A percentile compares a stretch with the other conserved stretches of the same genome.
These are phyloP conservation scores for Lepisosteus oculatus DNA, from an alignment of 2,113 vertebrate genomes.

Conservation along the genomic window DNA sequence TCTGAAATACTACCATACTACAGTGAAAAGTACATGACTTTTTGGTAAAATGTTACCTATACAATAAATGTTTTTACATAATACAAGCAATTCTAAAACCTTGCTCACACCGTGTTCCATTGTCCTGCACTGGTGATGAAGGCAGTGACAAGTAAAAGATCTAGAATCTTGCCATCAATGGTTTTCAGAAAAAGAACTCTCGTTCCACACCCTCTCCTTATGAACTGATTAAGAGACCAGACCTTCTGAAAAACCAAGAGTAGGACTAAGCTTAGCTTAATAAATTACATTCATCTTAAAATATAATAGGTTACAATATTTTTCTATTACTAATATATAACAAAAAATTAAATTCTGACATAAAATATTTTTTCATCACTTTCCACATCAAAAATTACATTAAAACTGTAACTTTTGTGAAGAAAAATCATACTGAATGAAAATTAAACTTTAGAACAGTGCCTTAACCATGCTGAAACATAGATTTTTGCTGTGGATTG, in stretches of 20 bases:
- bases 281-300: slow-evolving; percentile 66
- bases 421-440: slow-evolving; percentile 33
- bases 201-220: slow-evolving; percentile 42
- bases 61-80: slow-evolving; percentile 65
- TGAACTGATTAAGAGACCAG: slow-evolving; percentile 41
- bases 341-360: slow-evolving; percentile 21
- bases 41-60: slow-evolving; percentile 67
- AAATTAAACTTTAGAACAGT: slow-evolving; percentile 35
- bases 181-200: slow-evolving; percentile 15
- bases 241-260: slow-evolving; percentile 40
- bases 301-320: slow-evolving; percentile 58
- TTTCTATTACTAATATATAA: slow-evolving; percentile 52
- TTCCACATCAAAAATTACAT: slow-evolving; percentile 48
- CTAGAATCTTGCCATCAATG: slow-evolving; percentile 33
- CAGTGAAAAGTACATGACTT: slow-evolving; percentile 56
- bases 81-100: slow-evolving; percentile 50
- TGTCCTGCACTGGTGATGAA: slow-evolving; percentile 44
- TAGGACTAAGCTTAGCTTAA: slow-evolving; percentile 51
- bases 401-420: slow-evolving; percentile 45
- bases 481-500: slow-evolving; percentile 54
- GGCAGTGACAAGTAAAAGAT: slow-evolving; percentile 51
- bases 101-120: slow-evolving; percentile 39
- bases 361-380: slow-evolving; percentile 51
- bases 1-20: slow-evolving; percentile 58
- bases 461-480: slow-evolving; percentile 25